phyloP scores from a whole-genome alignment of 2,797 vertebrate species.

The Coregonus suidteri region DNA sequence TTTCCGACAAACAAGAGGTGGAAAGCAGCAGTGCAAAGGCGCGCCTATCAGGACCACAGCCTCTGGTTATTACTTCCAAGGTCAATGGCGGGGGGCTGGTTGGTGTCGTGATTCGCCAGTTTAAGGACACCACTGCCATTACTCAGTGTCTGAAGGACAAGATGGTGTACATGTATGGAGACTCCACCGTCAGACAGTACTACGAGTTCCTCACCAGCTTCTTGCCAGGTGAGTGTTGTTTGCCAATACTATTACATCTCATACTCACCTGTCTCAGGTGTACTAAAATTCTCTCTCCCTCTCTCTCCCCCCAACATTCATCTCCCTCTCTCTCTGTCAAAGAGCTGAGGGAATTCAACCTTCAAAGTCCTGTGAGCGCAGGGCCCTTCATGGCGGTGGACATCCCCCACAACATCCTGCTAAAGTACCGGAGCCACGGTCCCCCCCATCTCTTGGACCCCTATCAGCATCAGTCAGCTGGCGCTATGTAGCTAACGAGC shows the following conservation, averaged over 20 bases:
- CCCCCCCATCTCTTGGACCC: conserved; percentile 92
- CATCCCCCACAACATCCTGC: conserved; percentile 84
- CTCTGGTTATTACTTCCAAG: conserved; percentile 88
- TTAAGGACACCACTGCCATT: conserved; percentile 81
- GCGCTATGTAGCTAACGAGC: conserved; percentile 90
- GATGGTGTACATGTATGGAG: conserved; percentile 84
- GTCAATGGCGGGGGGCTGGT: conserved; percentile 78
- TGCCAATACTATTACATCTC: neutral
- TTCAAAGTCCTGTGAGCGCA: conserved; percentile 89
- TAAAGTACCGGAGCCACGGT: conserved; percentile 92
- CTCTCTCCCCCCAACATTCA: neutral
- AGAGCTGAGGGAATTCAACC: conserved; percentile 91
- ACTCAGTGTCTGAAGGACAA: conserved; percentile 77
- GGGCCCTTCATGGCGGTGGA: conserved; percentile 94
- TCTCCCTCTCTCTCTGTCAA: conserved; percentile 44
- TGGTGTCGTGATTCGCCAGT: conserved; percentile 76
- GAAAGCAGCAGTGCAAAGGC: conserved; percentile 55
- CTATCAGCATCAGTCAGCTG: conserved; percentile 85
- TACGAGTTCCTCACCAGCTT: conserved; percentile 89
- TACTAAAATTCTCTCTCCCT: neutral
- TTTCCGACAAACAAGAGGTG: conserved; percentile 40
- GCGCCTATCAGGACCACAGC: conserved; percentile 54
- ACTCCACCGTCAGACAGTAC: conserved; percentile 97
- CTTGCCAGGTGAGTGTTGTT: conserved; percentile 81
- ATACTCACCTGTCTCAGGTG: neutral